These are phyloP conservation scores for Lepidochrysops patricia DNA, from an alignment of 2,888 invertebrate species.

Conservation along the genomic window DNA sequence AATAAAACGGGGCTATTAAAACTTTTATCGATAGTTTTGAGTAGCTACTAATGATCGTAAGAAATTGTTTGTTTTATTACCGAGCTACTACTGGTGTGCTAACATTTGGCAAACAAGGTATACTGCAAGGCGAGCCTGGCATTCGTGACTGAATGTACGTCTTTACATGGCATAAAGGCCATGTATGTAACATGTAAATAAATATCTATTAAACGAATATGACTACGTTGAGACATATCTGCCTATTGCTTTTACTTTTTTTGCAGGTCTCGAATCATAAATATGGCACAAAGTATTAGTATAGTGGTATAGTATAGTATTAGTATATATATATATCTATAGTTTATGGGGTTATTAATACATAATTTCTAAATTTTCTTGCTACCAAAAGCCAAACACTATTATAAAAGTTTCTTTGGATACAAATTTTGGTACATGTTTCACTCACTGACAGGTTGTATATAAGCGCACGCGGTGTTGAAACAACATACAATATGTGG, in stretches of 20 bases:
- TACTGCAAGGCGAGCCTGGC: neutral
- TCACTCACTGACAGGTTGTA: slow-evolving; percentile 1
- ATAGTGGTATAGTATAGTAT: neutral
- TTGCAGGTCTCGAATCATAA: neutral
- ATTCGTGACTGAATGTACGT: too few relatives aligned
- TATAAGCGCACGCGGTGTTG: neutral
- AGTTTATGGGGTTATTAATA: too few relatives aligned
- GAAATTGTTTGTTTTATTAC: neutral
- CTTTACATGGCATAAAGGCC: neutral
- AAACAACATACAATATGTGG: slow-evolving; percentile 8
- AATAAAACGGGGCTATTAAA: neutral
- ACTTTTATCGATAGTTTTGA: neutral
- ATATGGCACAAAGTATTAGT: neutral
- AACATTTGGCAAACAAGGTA: neutral
- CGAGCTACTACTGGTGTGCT: neutral
- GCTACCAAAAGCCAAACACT: neutral
- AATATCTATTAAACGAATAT: neutral
- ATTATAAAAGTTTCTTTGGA: neutral
- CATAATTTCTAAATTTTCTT: neutral
- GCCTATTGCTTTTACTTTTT: neutral
- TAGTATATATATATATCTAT: too few relatives aligned
- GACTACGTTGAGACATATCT: neutral
- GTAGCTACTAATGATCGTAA: neutral
- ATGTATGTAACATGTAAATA: neutral
- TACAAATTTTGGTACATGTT: neutral